phyloP scores from a whole-genome alignment of 2,888 invertebrate species.

The Entomobrya multifasciata region DNA sequence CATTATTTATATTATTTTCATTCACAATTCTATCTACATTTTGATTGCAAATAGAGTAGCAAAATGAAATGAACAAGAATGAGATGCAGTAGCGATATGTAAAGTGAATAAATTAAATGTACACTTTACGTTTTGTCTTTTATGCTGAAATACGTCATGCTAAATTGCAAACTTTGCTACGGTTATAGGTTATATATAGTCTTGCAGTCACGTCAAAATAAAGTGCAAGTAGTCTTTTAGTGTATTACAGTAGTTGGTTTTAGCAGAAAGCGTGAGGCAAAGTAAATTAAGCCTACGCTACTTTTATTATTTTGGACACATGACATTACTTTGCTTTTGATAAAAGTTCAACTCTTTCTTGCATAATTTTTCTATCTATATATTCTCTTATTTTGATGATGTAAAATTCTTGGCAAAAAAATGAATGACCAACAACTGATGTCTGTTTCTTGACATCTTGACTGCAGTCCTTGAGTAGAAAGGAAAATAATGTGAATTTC shows the following conservation, averaged over 20 bases:
- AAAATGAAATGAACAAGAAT: slow-evolving; percentile 14
- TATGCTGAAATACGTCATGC: not conserved
- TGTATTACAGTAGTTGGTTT: slow-evolving; percentile 44
- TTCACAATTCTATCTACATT: slow-evolving; percentile 49
- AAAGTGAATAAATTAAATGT: not conserved
- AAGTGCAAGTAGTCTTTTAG: not conserved
- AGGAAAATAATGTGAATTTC: slow-evolving; percentile 39
- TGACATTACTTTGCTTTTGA: slow-evolving; percentile 2
- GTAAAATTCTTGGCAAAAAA: slow-evolving; percentile 58
- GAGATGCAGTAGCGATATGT: too few species aligned
- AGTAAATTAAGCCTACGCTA: not conserved
- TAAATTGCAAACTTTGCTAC: not conserved
- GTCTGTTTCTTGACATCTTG: slow-evolving; percentile 58
- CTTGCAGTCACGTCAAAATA: not conserved
- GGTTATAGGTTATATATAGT: too few species aligned
- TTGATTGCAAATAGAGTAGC: slow-evolving; percentile 54
- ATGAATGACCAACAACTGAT: slow-evolving; percentile 31
- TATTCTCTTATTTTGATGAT: slow-evolving; percentile 57
- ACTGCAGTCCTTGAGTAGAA: slow-evolving; percentile 45
- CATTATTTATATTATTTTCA: slow-evolving; percentile 47
- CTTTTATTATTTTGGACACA: not conserved
- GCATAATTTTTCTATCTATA: not conserved
- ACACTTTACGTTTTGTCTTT: slow-evolving; percentile 25
- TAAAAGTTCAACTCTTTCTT: slow-evolving; percentile 4
- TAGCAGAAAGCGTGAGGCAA: not conserved